A percentile compares a stretch with the other conserved stretches of the same genome.
These are phyloP conservation scores for Macaca mulatta DNA, from an alignment of 2,113 vertebrate genomes.

Conservation along the genomic window DNA sequence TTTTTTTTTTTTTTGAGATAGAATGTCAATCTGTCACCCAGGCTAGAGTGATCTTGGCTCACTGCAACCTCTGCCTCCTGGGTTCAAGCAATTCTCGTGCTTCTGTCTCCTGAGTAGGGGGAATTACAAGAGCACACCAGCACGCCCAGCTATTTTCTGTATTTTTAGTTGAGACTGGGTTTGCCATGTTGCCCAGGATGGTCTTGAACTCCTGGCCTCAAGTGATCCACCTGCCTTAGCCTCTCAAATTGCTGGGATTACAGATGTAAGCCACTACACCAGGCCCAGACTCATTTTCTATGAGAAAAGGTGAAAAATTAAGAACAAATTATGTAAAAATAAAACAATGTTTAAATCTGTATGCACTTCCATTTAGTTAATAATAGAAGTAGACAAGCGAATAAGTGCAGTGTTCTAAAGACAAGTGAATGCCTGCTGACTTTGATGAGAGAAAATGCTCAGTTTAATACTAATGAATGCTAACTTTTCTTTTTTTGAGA, in stretches of 20 bases:
- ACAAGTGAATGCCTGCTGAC: slow-evolving; percentile 3
- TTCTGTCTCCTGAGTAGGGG: neutral
- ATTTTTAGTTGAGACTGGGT: neutral
- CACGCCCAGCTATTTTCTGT: neutral
- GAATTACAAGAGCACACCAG: rapidly evolving
- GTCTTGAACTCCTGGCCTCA: neutral
- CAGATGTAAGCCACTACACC: neutral
- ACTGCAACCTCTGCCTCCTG: neutral
- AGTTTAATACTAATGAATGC: slow-evolving; percentile 65
- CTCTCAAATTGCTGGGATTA: neutral
- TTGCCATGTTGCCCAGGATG: neutral
- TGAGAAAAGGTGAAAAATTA: slow-evolving; percentile 23
- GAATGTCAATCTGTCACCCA: neutral
- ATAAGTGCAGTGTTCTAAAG: slow-evolving; percentile 20
- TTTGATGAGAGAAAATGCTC: slow-evolving; percentile 52
- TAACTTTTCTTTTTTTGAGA: slow-evolving; percentile 66
- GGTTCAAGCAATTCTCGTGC: neutral
- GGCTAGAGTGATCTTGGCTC: neutral
- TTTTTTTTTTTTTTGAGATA: neutral
- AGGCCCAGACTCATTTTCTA: neutral
- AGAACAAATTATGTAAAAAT: slow-evolving; percentile 42
- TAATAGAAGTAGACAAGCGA: slow-evolving; percentile 54
- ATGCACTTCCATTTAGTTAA: slow-evolving; percentile 1
- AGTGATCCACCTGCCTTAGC: neutral
- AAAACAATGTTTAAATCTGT: neutral